Percentiles rank a stretch among this genome's conserved stretches.
phyloP scores from a whole-genome alignment of 2,113 vertebrate genomes.

The Oenanthe oenanthe region DNA sequence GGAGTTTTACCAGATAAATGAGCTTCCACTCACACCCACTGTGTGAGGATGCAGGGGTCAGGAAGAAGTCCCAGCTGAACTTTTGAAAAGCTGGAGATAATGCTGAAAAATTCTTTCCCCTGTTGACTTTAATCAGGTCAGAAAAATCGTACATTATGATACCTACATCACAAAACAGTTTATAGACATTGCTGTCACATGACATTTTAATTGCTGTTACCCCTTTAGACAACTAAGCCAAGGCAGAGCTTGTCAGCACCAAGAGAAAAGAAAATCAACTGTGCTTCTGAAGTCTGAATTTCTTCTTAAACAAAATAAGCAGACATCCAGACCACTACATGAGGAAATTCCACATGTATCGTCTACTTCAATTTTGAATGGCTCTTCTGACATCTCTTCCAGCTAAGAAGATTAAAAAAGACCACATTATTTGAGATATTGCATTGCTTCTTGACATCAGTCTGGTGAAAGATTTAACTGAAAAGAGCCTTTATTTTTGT shows the following conservation, averaged over 20 bases:
- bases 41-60: accelerated
- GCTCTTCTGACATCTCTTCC: conserved; percentile 30
- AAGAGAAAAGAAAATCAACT: conserved; percentile 31
- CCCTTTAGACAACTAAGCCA: conserved; percentile 29
- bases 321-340: neutral
- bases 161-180: conserved; percentile 29
- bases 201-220: conserved; percentile 48
- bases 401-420: conserved; percentile 54
- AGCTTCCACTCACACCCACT: neutral
- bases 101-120: neutral
- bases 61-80: neutral
- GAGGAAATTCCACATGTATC: conserved; percentile 7
- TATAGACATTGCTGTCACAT: neutral
- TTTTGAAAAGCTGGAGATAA: neutral
- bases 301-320: conserved; percentile 35
- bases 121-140: neutral
- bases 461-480: conserved; percentile 31
- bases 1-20: neutral
- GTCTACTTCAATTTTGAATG: neutral
- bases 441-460: conserved; percentile 38
- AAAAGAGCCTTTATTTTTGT: conserved; percentile 50
- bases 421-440: conserved; percentile 21
- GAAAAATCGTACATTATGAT: neutral
- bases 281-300: conserved; percentile 5
- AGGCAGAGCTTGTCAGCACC: conserved; percentile 20